A percentile compares a stretch with the other conserved stretches of the same genome.
phyloP scores from a whole-genome alignment of 2,888 invertebrate genomes.

The Eristalis intricaria region DNA sequence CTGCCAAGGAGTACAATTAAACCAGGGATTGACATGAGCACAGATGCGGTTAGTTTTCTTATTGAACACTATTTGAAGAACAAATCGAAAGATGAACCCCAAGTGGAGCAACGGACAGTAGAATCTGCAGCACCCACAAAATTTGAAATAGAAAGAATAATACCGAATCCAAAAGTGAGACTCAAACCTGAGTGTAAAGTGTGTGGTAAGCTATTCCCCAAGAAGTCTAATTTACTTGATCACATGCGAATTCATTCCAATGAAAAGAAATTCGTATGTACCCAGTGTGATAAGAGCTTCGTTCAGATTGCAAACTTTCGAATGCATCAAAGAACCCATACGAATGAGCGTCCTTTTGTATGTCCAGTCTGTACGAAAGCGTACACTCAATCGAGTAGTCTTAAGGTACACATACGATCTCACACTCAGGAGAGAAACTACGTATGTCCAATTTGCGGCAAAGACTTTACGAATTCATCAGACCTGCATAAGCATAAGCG shows the following conservation, averaged over 20 bases:
- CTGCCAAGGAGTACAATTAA: not conserved
- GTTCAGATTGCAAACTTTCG: constrained; percentile 74
- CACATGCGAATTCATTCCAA: constrained; percentile 74
- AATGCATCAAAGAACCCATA: constrained; percentile 73
- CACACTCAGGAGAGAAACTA: constrained; percentile 74
- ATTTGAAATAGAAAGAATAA: not conserved
- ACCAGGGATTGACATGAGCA: constrained; percentile 27
- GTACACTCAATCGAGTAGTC: constrained; percentile 73
- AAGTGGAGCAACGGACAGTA: not conserved
- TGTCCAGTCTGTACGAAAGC: constrained; percentile 73
- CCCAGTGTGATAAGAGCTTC: constrained; percentile 73
- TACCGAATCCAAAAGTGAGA: not conserved
- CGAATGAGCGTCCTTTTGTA: constrained; percentile 73
- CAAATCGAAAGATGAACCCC: not conserved
- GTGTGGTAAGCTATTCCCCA: constrained; percentile 72
- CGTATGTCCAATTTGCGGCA: constrained; percentile 69
- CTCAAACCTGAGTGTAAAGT: constrained; percentile 69
- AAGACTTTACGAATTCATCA: constrained; percentile 73
- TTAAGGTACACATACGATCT: constrained; percentile 73
- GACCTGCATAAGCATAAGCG: constrained; percentile 73
- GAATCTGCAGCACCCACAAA: no score
- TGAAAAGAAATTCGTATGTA: constrained; percentile 73
- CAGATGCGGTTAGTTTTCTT: constrained; percentile 33
- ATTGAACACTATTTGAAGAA: constrained; percentile 21
- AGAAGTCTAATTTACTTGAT: constrained; percentile 74